Percentiles rank a stretch among this genome's conserved stretches.
phyloP scores from a whole-genome alignment of 2,797 vertebrate species.

The Lacerta agilis region DNA sequence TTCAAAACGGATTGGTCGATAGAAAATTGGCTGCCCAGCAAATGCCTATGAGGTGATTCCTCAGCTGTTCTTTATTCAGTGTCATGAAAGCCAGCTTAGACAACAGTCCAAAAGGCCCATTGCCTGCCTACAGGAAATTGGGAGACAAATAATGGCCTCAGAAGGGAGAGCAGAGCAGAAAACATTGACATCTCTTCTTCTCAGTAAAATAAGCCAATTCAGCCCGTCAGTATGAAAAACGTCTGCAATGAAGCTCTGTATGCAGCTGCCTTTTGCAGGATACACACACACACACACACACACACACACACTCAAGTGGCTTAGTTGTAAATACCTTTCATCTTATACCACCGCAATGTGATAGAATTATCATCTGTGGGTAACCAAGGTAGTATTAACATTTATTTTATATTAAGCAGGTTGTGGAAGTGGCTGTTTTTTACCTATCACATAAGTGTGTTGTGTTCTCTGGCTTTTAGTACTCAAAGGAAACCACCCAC shows the following conservation, averaged over 20 bases:
- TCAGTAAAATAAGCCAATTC: constrained; percentile 71
- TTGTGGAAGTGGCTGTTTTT: constrained; percentile 21
- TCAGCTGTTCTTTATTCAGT: constrained; percentile 53
- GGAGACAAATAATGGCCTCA: constrained; percentile 63
- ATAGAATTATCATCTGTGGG: constrained; percentile 9
- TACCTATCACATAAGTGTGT: neutral
- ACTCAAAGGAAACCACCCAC: neutral
- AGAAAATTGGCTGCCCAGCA: constrained; percentile 30
- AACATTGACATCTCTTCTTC: constrained; percentile 65
- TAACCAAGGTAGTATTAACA: constrained; percentile 15
- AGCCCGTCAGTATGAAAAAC: constrained; percentile 65
- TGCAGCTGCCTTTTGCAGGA: constrained; percentile 65
- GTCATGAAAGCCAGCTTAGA: constrained; percentile 56
- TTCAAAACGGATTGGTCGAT: constrained; percentile 1
- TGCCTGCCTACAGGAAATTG: constrained; percentile 69
- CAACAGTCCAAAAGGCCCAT: constrained; percentile 59
- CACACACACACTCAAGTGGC: neutral
- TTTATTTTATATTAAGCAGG: neutral
- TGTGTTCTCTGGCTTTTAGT: constrained; percentile 4
- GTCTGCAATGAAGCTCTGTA: constrained; percentile 65
- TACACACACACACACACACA: too few relatives aligned
- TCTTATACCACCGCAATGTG: neutral
- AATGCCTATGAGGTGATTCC: constrained; percentile 32
- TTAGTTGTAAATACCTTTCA: constrained; percentile 23
- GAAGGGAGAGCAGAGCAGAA: constrained; percentile 64